These are phyloP conservation scores for Brotula barbata DNA, from an alignment of 2,797 vertebrate species.

Conservation along the genomic window DNA sequence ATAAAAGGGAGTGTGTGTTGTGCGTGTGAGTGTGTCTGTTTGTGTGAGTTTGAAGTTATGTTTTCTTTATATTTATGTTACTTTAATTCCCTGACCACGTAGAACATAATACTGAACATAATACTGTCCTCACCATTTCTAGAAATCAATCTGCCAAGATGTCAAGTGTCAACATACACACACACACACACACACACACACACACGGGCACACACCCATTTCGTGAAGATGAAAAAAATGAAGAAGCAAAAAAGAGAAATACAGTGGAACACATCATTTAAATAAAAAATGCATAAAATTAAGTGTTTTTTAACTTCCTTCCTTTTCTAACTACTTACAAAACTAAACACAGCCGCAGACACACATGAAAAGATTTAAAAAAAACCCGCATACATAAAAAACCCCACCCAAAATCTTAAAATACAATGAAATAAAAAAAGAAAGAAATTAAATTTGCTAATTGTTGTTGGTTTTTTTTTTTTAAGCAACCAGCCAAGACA, in stretches of 20 bases:
- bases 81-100: slow-evolving; percentile 31
- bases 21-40: background rate
- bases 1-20: background rate
- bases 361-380: too few relatives aligned
- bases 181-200: slow-evolving; percentile 19
- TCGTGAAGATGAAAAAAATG: slow-evolving; percentile 6
- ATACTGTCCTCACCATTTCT: background rate
- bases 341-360: too few relatives aligned
- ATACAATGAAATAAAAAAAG: too few relatives aligned
- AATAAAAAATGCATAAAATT: background rate
- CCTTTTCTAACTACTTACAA: too few relatives aligned
- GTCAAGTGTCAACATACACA: background rate
- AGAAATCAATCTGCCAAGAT: background rate
- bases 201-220: slow-evolving; percentile 12
- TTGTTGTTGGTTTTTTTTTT: too few relatives aligned
- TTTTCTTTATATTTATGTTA: slow-evolving; percentile 14
- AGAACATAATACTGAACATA: background rate
- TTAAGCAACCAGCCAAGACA: slow-evolving; percentile 4
- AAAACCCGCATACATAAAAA: too few relatives aligned
- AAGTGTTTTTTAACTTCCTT: too few relatives aligned
- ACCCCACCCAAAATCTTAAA: too few relatives aligned
- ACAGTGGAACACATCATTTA: background rate
- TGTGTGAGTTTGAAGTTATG: slow-evolving; percentile 2
- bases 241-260: background rate
- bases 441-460: too few relatives aligned